phyloP scores from a whole-genome alignment of 2,888 invertebrate genomes.

The Troides helena region DNA sequence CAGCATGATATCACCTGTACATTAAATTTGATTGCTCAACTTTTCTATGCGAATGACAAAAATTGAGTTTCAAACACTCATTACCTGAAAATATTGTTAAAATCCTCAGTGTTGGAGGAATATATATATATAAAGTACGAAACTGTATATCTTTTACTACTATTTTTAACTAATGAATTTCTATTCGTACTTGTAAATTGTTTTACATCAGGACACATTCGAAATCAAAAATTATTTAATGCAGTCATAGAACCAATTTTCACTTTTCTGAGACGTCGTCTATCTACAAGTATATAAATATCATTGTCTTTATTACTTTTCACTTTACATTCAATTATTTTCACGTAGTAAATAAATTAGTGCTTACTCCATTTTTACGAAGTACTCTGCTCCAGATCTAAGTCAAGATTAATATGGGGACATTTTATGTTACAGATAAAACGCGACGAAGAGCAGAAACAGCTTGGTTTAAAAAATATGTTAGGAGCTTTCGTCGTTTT shows the following conservation, averaged over 20 bases:
- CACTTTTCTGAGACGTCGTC: neutral
- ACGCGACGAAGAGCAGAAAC: slow-evolving; percentile 52
- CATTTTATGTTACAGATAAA: slow-evolving; percentile 39
- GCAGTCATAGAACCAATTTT: neutral
- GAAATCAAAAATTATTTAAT: neutral
- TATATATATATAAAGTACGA: neutral
- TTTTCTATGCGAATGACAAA: slow-evolving; percentile 23
- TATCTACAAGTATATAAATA: too few relatives aligned
- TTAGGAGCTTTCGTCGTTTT: slow-evolving; percentile 71
- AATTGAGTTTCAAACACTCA: slow-evolving; percentile 29
- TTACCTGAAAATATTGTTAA: slow-evolving; percentile 22
- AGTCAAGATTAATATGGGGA: neutral
- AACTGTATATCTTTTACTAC: neutral
- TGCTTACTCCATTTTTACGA: neutral
- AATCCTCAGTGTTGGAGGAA: slow-evolving; percentile 9
- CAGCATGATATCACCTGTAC: slow-evolving; percentile 28
- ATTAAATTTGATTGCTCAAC: slow-evolving; percentile 29
- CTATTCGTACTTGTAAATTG: neutral
- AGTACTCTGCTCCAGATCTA: neutral
- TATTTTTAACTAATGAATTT: neutral
- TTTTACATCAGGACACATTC: neutral
- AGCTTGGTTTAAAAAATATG: slow-evolving; percentile 71
- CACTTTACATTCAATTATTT: too few relatives aligned
- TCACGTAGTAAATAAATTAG: neutral
- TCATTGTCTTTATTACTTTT: too few relatives aligned